A percentile compares a stretch with the other conserved stretches of the same genome.
Evolutionary conservation across 2,113 vertebrate species (phyloP).

Genomic region (Arothron firmamentum): DNA sequence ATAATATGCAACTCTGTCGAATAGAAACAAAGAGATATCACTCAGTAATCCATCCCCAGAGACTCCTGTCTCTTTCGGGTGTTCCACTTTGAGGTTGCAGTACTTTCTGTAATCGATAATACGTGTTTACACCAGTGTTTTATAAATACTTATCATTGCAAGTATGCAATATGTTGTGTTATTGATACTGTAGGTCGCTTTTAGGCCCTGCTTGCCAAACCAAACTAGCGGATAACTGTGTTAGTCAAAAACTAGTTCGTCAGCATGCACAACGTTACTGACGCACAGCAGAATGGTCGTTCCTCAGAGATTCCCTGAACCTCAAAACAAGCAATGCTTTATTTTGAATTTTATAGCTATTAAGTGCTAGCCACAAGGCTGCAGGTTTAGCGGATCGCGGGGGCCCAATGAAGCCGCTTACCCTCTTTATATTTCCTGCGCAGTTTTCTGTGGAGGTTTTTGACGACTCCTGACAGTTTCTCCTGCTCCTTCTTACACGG

Average conservation of each 20-base stretch:
- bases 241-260: constrained; percentile 2
- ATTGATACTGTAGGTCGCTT: constrained; percentile 25
- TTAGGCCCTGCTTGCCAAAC: constrained; percentile 34
- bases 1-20: too few relatives aligned
- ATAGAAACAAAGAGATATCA: background rate
- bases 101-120: background rate
- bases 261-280: background rate
- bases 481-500: constrained; percentile 81
- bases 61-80: background rate
- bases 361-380: background rate
- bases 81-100: too few relatives aligned
- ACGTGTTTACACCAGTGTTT: background rate
- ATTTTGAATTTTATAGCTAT: background rate
- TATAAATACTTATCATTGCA: background rate
- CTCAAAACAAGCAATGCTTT: background rate
- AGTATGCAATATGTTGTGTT: background rate
- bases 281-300: background rate
- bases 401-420: constrained; percentile 64
- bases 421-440: constrained; percentile 96
- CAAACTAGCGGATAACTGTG: constrained; percentile 5
- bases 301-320: background rate
- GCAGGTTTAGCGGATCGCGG: background rate
- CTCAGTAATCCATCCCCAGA: too few relatives aligned
- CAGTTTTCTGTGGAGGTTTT: constrained; percentile 91
- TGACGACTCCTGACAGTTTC: constrained; percentile 92